Conservation (phyloP, 2,797 vertebrate species). For the Nyctalus aviator region DNA sequence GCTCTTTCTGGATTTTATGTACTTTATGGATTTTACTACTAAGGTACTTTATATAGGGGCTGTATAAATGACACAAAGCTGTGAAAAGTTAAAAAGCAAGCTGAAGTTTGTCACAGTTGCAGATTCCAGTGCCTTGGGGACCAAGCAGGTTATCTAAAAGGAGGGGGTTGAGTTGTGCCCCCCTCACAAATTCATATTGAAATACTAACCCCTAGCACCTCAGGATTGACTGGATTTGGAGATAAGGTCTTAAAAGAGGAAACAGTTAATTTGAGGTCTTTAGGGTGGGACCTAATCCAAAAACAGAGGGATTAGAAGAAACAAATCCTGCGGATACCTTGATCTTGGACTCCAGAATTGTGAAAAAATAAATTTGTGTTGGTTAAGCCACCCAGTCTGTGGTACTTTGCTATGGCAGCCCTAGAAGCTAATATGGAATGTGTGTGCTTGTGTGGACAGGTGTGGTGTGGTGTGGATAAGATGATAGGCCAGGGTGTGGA, state of each 20-base stretch:
- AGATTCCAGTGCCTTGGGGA: neutral
- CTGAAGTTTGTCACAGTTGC: neutral
- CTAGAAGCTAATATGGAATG: neutral
- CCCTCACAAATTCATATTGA: neutral
- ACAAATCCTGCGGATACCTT: neutral
- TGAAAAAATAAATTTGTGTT: neutral
- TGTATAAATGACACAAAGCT: neutral
- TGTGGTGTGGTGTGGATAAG: too few relatives aligned
- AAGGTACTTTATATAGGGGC: neutral
- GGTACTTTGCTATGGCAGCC: neutral
- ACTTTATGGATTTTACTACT: neutral
- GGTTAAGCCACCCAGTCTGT: neutral
- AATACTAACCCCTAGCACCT: neutral
- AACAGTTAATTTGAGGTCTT: neutral
- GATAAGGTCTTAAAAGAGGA: neutral
- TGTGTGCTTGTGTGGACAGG: neutral
- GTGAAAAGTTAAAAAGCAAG: neutral
- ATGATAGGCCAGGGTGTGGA: too few relatives aligned
- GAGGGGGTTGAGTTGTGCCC: neutral
- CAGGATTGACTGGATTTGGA: neutral
- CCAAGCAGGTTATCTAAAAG: neutral
- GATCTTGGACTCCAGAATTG: neutral
- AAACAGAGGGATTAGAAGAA: neutral
- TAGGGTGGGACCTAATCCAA: neutral
- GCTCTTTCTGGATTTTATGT: constrained; percentile 26